Evolutionary conservation across 2,888 invertebrate species (phyloP).

Genomic region (Oscheius sp.): DNA sequence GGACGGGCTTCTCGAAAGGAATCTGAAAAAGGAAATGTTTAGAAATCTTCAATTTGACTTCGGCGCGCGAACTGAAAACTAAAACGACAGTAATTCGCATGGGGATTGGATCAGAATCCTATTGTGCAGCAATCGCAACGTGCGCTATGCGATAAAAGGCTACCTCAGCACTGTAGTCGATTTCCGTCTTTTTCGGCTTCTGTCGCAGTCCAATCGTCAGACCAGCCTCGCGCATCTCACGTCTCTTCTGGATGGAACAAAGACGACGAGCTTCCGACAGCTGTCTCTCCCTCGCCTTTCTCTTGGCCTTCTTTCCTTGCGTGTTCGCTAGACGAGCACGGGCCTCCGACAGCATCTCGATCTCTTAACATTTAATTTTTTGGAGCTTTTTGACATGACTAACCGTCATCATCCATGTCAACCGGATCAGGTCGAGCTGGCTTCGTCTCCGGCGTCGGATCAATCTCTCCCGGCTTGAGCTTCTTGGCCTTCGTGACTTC

Average conservation of each 20-base stretch:
- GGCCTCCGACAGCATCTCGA: conserved; percentile 99
- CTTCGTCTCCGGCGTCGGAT: conserved; percentile 99
- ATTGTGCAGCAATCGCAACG: no score
- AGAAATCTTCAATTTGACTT: no score
- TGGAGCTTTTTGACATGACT: not conserved
- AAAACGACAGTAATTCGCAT: no score
- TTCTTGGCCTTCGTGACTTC: conserved; percentile 89
- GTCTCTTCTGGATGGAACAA: conserved; percentile 95
- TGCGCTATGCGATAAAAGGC: conserved; percentile 73
- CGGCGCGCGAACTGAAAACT: no score
- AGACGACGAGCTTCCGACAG: conserved; percentile 94
- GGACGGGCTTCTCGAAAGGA: conserved; percentile 82
- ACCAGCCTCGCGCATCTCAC: conserved; percentile 96
- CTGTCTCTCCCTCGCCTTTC: conserved; percentile 93
- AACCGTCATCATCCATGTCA: conserved; percentile 99
- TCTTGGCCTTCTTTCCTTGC: conserved; percentile 83
- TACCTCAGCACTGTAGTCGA: conserved; percentile 96
- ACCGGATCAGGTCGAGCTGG: conserved; percentile 98
- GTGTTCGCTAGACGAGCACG: conserved; percentile 97
- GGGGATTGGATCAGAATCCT: no score
- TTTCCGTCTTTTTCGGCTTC: conserved; percentile 62
- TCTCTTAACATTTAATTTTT: conserved; percentile 79
- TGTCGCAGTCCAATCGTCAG: conserved; percentile 77
- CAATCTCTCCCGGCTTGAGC: conserved; percentile 97
- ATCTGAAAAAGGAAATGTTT: conserved; percentile 48